These are phyloP conservation scores for Nasonovia ribisnigri DNA, from an alignment of 2,888 invertebrate species.

Conservation along the genomic window DNA sequence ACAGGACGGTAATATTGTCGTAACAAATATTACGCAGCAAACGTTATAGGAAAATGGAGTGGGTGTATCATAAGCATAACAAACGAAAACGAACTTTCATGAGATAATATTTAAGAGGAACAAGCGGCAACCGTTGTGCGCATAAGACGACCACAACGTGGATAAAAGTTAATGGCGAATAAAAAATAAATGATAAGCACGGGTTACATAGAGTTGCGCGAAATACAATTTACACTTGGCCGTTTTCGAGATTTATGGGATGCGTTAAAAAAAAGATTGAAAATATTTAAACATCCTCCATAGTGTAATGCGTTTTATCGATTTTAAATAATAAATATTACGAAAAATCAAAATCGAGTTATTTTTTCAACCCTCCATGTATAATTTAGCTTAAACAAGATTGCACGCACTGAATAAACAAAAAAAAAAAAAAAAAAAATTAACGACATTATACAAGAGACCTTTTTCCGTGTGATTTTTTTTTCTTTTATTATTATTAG, in stretches of 20 bases:
- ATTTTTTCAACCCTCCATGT: not conserved
- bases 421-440: conserved; percentile 13
- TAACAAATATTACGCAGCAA: not conserved
- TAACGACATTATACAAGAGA: not conserved
- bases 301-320: conserved; percentile 29
- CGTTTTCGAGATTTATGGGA: not conserved
- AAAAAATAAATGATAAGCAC: conserved; percentile 20
- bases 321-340: conserved; percentile 30
- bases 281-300: not conserved
- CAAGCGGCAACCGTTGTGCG: not conserved
- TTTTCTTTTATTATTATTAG: conserved; percentile 27
- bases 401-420: conserved; percentile 13
- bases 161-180: conserved; percentile 22
- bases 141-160: not conserved
- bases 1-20: not conserved
- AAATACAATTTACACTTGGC: conserved; percentile 1
- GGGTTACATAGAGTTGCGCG: not conserved
- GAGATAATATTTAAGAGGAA: not conserved
- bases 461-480: not conserved
- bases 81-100: not conserved
- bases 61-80: not conserved
- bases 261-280: conserved; percentile 3
- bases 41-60: not conserved
- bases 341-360: conserved; percentile 6
- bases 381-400: not conserved